Conservation (phyloP, 2,113 vertebrate genomes). For the Hydrolagus affinis region DNA sequence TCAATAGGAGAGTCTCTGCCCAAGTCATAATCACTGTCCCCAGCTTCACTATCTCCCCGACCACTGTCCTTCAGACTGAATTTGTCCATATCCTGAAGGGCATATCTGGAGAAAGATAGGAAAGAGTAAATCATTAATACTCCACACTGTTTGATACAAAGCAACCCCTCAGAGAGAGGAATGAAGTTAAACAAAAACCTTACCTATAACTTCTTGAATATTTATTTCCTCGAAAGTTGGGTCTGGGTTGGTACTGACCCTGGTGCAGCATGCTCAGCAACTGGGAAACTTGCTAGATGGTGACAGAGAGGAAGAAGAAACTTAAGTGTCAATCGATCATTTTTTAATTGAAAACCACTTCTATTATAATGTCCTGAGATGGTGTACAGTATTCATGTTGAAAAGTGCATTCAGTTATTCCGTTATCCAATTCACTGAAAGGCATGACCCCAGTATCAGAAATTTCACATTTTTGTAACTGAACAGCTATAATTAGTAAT, state of each 20-base stretch:
- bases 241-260: constrained; percentile 95
- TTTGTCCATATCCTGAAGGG: constrained; percentile 96
- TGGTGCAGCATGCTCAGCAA: constrained; percentile 98
- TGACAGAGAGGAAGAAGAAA: constrained; percentile 41
- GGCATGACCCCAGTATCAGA: neutral
- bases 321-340: neutral
- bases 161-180: neutral
- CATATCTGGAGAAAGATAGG: constrained; percentile 65
- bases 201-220: constrained; percentile 98
- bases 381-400: neutral
- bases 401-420: neutral
- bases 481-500: neutral
- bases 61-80: constrained; percentile 98
- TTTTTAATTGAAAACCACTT: neutral
- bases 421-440: neutral
- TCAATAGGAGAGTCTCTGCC: constrained; percentile 93
- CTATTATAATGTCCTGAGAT: neutral
- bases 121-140: constrained; percentile 20
- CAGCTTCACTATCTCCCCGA: constrained; percentile 91
- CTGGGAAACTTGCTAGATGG: constrained; percentile 93
- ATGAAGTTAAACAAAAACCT: constrained; percentile 37
- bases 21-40: constrained; percentile 94
- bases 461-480: neutral
- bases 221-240: constrained; percentile 97
- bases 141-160: constrained; percentile 5